phyloP scores from a whole-genome alignment of 2,113 vertebrate species.

The Catharus minimus region DNA sequence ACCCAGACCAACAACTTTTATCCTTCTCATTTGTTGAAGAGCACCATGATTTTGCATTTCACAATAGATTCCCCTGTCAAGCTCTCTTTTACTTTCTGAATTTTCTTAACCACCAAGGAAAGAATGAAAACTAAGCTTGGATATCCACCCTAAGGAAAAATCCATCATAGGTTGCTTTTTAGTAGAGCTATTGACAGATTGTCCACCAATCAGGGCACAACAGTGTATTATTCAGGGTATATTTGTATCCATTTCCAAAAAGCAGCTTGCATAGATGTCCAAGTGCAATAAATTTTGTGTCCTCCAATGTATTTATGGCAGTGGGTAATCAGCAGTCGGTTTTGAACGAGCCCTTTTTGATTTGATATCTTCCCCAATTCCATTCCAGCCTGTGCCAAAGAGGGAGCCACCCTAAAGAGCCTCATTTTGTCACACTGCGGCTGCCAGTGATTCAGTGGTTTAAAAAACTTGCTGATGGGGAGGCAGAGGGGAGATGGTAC shows the following conservation, averaged over 20 bases:
- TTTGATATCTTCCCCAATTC: conserved; percentile 18
- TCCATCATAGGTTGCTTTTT: neutral
- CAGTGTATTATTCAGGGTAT: neutral
- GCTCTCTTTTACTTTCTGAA: neutral
- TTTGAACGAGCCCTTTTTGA: neutral
- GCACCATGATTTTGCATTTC: neutral
- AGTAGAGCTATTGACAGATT: neutral
- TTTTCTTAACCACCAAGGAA: neutral
- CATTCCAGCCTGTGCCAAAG: conserved; percentile 12
- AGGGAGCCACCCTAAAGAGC: neutral
- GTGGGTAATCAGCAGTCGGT: neutral
- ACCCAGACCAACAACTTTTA: neutral
- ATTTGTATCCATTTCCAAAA: conserved; percentile 21
- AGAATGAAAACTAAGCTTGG: neutral
- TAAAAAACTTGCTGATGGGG: neutral
- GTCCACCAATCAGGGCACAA: neutral
- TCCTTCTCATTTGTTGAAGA: neutral
- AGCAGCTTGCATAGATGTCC: conserved; percentile 14
- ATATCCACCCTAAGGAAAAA: neutral
- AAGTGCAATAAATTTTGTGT: conserved; percentile 6
- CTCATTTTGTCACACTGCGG: neutral
- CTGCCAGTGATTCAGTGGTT: neutral
- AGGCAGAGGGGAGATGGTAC: neutral
- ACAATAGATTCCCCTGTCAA: neutral
- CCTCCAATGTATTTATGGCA: conserved; percentile 18